Percentiles rank a stretch among this genome's conserved stretches.
Evolutionary conservation across 1,140 invertebrate genomes (phyloP).

Genomic region (Antheraea pernyi): DNA sequence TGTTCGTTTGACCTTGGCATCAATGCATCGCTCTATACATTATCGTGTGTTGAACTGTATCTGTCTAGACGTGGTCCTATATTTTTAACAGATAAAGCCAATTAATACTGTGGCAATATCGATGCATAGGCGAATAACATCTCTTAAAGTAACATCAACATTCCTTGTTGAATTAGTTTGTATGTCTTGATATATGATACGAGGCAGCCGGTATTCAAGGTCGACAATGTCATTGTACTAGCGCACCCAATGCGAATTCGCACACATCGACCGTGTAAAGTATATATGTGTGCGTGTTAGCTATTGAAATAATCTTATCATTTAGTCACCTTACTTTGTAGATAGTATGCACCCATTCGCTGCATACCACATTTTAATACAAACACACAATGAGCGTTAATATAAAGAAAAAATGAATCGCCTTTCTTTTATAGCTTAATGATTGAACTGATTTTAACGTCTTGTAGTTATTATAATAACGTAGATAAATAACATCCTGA

Average conservation of each 20-base stretch:
- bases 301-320: conserved; percentile 76
- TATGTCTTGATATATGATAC: conserved; percentile 66
- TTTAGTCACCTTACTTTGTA: conserved; percentile 77
- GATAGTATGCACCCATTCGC: conserved; percentile 34
- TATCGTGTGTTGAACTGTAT: conserved; percentile 75
- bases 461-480: background rate
- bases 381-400: background rate
- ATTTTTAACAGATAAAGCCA: conserved; percentile 9
- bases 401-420: too few relatives aligned
- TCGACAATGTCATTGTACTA: conserved; percentile 76
- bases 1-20: conserved; percentile 10
- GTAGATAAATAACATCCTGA: background rate
- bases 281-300: conserved; percentile 43
- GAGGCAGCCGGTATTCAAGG: conserved; percentile 71
- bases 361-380: conserved; percentile 1
- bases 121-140: background rate
- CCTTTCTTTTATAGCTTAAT: background rate
- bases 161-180: conserved; percentile 53
- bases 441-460: background rate
- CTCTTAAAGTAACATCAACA: conserved; percentile 25
- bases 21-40: conserved; percentile 49
- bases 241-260: conserved; percentile 54
- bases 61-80: conserved; percentile 24
- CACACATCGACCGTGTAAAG: conserved; percentile 40
- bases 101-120: background rate